Base-by-base conservation (phyloP, 1,140 invertebrate genomes). In the Plectus sambesii region DNA sequence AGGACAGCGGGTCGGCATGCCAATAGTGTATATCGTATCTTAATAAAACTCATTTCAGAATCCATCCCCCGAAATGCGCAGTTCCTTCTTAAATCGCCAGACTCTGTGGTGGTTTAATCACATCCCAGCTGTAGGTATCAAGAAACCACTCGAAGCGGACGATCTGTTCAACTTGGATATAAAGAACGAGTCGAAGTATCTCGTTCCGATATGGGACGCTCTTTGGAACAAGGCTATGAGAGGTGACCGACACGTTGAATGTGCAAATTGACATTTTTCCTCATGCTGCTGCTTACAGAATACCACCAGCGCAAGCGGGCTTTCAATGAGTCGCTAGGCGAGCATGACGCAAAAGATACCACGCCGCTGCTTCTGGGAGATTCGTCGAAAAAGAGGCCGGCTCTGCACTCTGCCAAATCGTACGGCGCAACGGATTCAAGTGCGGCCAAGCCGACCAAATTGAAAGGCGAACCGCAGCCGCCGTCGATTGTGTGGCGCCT, bases 51-150 rank as follows among this genome's bases (percentile, higher is more conserved):
- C 9, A 15, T 12, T 35, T 37, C 17, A 56, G 35, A 52, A 51
- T 27, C 22, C 27, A 23, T 63, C 63, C 23, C 62, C 62, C 6
- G 64, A 65, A 57, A 49, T 23, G 9, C 27, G 45, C 12, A 50
- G 44, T 35, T 65, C 63, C 3, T 65, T 65, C 30, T 6, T 68
- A 8, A 62, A 55, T 29, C 51, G 62, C 17, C 50, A 60, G 22
- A 53, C 48, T 0, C 42, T 62, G 45, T 68, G 64, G 61, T 65
- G 62, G 62, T 68, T 65, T 41, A 60, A 62, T 26, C n/a, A 44
- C 8, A 22, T 60, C 2, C 53, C 51, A 30, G 46, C 47, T 29
- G 29, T 62, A 9, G 59, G 54, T 1, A 59, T 43, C 5, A 47
- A 47, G 26, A 64, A 65, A 33, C 59, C 58, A 0, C 29, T 65